A percentile compares a stretch with the other conserved stretches of the same genome.
Evolutionary conservation across 2,888 invertebrate genomes (phyloP).

Genomic region (Eupithecia subumbrata): DNA sequence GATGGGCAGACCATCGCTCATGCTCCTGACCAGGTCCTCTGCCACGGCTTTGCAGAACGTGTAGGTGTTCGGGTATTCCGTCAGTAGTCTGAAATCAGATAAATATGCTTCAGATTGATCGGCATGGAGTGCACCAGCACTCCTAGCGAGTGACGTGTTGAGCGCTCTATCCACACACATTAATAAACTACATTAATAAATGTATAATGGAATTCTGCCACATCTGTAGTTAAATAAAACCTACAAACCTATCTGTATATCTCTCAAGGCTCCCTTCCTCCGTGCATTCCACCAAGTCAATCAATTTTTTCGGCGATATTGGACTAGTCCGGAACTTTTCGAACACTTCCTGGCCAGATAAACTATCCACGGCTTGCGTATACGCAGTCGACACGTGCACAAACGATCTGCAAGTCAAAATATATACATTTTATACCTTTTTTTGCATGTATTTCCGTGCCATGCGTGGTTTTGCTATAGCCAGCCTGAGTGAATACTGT

Average conservation of each 20-base stretch:
- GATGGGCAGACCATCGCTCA: conserved; percentile 20
- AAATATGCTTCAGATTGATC: not conserved
- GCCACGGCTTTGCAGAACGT: conserved; percentile 24
- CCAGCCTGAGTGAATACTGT: no score
- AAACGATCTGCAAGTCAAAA: conserved; percentile 17
- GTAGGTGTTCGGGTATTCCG: conserved; percentile 26
- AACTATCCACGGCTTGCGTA: conserved; percentile 27
- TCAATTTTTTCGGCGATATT: conserved; percentile 43
- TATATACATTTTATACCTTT: not conserved
- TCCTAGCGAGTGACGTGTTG: no score
- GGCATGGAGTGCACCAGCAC: no score
- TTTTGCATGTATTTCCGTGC: no score
- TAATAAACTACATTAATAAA: no score
- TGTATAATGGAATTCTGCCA: not conserved
- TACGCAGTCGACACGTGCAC: conserved; percentile 30
- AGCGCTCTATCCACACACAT: no score
- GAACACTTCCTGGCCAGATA: conserved; percentile 29
- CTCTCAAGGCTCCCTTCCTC: not conserved
- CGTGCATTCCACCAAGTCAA: conserved; percentile 46
- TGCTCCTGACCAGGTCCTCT: conserved; percentile 17
- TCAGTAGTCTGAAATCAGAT: conserved; percentile 15
- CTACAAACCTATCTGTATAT: not conserved
- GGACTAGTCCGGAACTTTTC: conserved; percentile 48
- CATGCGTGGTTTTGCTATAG: no score
- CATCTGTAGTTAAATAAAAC: not conserved